Evolutionary conservation across 2,113 vertebrate genomes (phyloP), one percentile per base, ranked within the genome.

Genomic region (Tenrec ecaudatus): DNA sequence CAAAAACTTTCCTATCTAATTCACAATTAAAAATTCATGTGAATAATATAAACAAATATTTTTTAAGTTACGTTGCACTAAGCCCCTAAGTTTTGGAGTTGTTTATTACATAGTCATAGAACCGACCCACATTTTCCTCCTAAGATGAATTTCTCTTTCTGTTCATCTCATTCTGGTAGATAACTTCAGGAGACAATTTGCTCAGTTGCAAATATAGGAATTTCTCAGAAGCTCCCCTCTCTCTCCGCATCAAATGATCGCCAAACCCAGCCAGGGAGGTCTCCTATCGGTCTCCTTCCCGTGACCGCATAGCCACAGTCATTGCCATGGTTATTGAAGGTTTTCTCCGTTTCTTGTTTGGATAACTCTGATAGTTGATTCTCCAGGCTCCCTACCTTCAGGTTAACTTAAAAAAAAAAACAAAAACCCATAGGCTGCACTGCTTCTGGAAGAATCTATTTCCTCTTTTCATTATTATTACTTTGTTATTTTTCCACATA

Each of bases 361-460:
- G 64, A 40, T 78, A 17, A 62, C 25, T 85, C 40, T 43, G 19
- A 0, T 2, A 66, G 22, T 23, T 68, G 82, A 68, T 23, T 69
- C 9, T 6, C 38, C 79, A 16, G 33, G 5, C n/a, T 87, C 62
- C 23, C 47, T 82, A 77, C 4, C 20, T 89, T 84, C 10, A n/a
- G 62, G 36, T 62, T 90, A 73, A 57, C 7, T 2, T 25, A 76
- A 85, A 86, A n/a, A n/a, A n/a, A 77, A 80, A 47, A 47, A 47
- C 10, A 6, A 47, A 53, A 53, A 73, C 11, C 27, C 7, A 73
- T 40, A 86, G 7, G 92, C 33, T 66, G 82, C 8, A 68, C 4
- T 85, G 33, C 47, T 84, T 93, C 36, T 62, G 84, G 14, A 92
- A 95, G 71, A 86, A 80, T 88, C 12, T 78, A 6, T 43, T 43